These are phyloP conservation scores for Laticauda colubrina DNA, from an alignment of 2,113 vertebrate genomes.

Conservation along the genomic window DNA sequence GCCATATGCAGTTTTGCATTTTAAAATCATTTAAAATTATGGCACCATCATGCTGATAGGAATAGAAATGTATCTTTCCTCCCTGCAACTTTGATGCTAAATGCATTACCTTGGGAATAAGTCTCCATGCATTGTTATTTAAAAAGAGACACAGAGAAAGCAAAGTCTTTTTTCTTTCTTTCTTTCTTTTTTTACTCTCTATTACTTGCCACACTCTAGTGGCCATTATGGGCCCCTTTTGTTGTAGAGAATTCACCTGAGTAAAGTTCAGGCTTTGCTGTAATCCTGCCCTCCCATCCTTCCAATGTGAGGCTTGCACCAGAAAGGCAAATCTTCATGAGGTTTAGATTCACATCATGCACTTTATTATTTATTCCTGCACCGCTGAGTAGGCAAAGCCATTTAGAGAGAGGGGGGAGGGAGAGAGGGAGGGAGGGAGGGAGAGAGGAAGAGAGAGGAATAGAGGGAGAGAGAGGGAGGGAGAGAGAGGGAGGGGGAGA, in stretches of 20 bases:
- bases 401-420: background rate
- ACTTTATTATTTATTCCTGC: background rate
- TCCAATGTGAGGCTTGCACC: background rate
- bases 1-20: background rate
- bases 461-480: too few relatives aligned
- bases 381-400: background rate
- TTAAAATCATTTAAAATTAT: background rate
- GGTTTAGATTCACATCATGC: background rate
- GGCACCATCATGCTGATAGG: background rate
- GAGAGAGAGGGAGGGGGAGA: too few relatives aligned
- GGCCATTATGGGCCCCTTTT: background rate
- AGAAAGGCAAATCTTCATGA: background rate
- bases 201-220: background rate
- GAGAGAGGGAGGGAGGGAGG: rapidly evolving
- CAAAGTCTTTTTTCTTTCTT: background rate
- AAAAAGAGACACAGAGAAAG: background rate
- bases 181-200: background rate
- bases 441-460: too few relatives aligned
- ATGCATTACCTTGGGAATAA: background rate
- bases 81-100: background rate
- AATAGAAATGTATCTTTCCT: background rate
- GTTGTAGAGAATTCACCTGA: background rate
- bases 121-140: background rate
- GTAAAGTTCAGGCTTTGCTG: background rate
- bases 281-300: background rate